Conservation (phyloP, 2,113 vertebrate genomes). For the Pogona vitticeps region DNA sequence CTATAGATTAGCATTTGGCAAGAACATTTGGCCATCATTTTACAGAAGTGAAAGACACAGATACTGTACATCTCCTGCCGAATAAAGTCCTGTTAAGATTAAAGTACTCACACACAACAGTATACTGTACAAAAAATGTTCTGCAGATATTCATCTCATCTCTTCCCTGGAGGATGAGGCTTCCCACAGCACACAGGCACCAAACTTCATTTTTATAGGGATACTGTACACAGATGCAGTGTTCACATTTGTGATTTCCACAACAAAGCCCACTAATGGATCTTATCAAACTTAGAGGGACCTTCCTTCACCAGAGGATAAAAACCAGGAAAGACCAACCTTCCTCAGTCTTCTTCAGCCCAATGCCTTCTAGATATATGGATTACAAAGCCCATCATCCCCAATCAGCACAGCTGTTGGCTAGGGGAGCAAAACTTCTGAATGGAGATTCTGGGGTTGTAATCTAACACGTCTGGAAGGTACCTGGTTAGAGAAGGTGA, state of each 20-base stretch:
- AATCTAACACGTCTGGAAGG: neutral
- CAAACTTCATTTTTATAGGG: neutral
- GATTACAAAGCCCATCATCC: neutral
- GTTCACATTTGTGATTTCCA: neutral
- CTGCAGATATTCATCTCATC: neutral
- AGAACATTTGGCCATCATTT: neutral
- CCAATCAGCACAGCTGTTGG: neutral
- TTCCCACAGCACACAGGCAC: neutral
- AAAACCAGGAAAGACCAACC: neutral
- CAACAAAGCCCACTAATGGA: no score
- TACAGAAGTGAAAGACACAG: neutral
- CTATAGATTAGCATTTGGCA: neutral
- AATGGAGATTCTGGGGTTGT: neutral
- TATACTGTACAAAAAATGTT: neutral
- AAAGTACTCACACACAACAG: neutral
- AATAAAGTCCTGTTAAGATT: neutral
- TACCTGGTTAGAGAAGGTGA: neutral
- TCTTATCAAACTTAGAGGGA: neutral
- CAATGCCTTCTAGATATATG: neutral
- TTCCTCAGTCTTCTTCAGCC: neutral
- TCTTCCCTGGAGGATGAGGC: neutral
- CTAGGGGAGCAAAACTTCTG: no score
- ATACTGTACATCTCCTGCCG: no score
- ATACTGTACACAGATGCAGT: neutral
- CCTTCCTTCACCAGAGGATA: no score